phyloP scores from a whole-genome alignment of 2,113 vertebrate genomes.

The Ochotona princeps region DNA sequence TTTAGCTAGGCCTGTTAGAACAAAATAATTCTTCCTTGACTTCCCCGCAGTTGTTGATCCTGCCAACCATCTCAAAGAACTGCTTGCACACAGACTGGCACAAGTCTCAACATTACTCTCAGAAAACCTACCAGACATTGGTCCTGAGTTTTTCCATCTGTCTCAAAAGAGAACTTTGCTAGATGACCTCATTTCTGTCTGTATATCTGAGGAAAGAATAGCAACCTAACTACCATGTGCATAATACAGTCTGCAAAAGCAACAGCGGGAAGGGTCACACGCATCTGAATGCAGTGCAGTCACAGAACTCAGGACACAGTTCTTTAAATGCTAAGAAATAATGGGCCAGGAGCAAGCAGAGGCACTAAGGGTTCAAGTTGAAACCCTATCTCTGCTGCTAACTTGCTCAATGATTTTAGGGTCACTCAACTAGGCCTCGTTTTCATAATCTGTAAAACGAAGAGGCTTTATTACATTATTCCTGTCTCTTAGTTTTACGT shows the following conservation, averaged over 20 bases:
- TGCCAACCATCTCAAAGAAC: neutral
- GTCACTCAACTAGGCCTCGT: neutral
- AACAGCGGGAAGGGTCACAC: accelerated
- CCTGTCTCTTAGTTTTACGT: neutral
- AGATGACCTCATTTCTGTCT: neutral
- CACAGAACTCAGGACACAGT: neutral
- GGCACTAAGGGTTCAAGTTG: neutral
- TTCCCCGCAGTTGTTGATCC: neutral
- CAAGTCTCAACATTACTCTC: neutral
- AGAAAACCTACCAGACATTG: neutral
- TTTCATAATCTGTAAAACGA: slow-evolving; percentile 24
- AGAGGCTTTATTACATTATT: neutral
- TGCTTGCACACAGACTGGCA: neutral
- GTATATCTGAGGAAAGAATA: neutral
- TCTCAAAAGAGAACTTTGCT: neutral
- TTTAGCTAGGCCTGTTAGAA: neutral
- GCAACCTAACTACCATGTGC: neutral
- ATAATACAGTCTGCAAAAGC: too few relatives aligned
- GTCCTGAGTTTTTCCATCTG: neutral
- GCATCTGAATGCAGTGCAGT: neutral
- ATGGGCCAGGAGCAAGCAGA: neutral
- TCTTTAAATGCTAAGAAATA: neutral
- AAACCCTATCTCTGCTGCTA: neutral
- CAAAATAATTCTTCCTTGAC: neutral
- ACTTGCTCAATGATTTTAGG: neutral